A percentile compares a stretch with the other conserved stretches of the same genome.
Evolutionary conservation across 1,140 invertebrate species (phyloP).

Genomic region (Ceratina australensis): DNA sequence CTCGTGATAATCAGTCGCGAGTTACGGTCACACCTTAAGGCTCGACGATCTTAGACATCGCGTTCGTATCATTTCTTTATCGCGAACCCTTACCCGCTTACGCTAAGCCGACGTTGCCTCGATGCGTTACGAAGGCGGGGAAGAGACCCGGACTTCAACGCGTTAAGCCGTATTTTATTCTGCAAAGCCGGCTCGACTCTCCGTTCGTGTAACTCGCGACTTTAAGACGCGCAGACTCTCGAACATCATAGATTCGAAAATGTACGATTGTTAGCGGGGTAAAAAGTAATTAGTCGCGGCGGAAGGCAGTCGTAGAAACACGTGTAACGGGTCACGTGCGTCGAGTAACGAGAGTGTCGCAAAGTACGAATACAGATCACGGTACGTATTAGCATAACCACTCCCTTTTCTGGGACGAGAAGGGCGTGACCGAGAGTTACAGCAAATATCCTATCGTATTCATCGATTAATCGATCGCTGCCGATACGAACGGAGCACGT

Average conservation of each 20-base stretch:
- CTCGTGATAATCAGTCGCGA: conserved; percentile 28
- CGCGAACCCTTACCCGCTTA: conserved; percentile 4
- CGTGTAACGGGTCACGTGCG: conserved; percentile 20
- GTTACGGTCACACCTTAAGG: conserved; percentile 35
- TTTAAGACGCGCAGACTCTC: too few relatives aligned
- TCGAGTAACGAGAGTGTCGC: conserved; percentile 13
- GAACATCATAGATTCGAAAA: too few relatives aligned
- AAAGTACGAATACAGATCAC: conserved; percentile 14
- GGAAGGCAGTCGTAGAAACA: conserved; percentile 14
- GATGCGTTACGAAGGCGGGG: not conserved
- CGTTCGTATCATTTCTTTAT: conserved; percentile 28
- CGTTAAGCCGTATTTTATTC: not conserved
- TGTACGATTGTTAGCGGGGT: too few relatives aligned
- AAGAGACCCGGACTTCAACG: not conserved
- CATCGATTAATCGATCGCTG: conserved; percentile 52
- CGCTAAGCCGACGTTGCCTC: not conserved
- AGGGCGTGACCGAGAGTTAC: conserved; percentile 48
- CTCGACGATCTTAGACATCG: conserved; percentile 8
- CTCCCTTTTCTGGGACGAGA: conserved; percentile 51
- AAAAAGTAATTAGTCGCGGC: too few relatives aligned
- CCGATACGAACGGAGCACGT: conserved; percentile 24
- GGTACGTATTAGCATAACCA: conserved; percentile 52
- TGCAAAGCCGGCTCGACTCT: too few relatives aligned
- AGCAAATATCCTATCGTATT: conserved; percentile 30
- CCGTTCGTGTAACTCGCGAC: too few relatives aligned